These are phyloP conservation scores for Drosophila anomalata DNA, from an alignment of 2,888 invertebrate species.

Conservation along the genomic window DNA sequence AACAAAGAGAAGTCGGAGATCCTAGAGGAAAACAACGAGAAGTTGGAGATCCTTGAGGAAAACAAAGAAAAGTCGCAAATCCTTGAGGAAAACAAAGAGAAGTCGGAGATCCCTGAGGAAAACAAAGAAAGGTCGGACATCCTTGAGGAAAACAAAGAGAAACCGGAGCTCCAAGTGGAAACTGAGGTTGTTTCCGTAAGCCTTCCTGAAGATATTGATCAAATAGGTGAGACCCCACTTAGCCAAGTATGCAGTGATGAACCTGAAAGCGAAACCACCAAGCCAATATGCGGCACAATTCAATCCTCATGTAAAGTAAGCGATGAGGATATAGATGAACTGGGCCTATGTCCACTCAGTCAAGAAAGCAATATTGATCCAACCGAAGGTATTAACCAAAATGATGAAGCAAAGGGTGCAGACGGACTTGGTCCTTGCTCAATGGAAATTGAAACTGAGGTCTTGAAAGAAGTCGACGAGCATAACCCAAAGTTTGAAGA, in stretches of 20 bases:
- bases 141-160: no score
- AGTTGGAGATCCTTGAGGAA: background rate
- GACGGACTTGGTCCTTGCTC: background rate
- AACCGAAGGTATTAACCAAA: background rate
- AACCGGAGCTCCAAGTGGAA: background rate
- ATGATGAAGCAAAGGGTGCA: background rate
- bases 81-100: background rate
- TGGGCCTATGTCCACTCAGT: conserved; percentile 62
- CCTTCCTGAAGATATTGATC: background rate
- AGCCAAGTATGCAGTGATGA: background rate
- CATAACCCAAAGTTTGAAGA: background rate
- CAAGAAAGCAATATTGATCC: conserved; percentile 16
- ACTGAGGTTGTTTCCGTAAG: background rate
- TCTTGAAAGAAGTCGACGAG: background rate
- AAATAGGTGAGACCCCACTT: background rate
- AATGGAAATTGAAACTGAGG: background rate
- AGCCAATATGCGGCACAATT: no score
- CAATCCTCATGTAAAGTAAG: background rate
- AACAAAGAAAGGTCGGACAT: background rate
- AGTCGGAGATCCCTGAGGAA: background rate
- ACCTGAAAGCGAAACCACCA: background rate
- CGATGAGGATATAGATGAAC: conserved; percentile 55
- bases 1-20: background rate
- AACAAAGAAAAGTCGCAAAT: background rate
- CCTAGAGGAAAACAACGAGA: background rate